Base-by-base conservation (phyloP, 1,140 invertebrate genomes). In the Sweltsa coloradensis region DNA sequence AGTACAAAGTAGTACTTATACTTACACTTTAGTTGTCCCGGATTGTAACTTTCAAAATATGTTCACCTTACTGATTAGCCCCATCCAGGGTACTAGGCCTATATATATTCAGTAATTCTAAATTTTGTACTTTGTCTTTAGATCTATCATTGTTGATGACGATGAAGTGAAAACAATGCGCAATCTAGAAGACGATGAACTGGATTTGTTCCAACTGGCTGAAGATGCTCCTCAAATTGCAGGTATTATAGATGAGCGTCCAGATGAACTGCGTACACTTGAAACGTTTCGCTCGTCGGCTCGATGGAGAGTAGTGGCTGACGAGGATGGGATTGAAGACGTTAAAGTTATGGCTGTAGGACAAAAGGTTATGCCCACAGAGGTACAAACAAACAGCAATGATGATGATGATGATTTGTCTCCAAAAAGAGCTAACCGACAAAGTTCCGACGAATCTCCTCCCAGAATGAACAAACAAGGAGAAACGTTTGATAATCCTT, bases 101-200 rank as follows among this genome's bases (percentile, higher is more conserved):
- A n/a, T n/a, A n/a, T n/a, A n/a, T n/a, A n/a, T n/a, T n/a, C n/a
- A n/a, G n/a, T n/a, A n/a, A n/a, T n/a, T n/a, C n/a, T n/a, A n/a
- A n/a, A n/a, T n/a, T n/a, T n/a, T n/a, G n/a, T n/a, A n/a, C n/a
- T n/a, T n/a, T n/a, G n/a, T n/a, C n/a, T n/a, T n/a, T n/a, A n/a
- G n/a, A n/a, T n/a, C n/a, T 67, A 88, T 97, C 51, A 85, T 95
- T 50, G 91, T 95, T 64, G 89, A 94, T 67, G 87, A 93, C 58
- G 61, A 86, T 23, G 81, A 85, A 57, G 52, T 84, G 5, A 69
- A 71, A 6, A 75, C 76, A 39, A 65, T 83, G n/a, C 60, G 71
- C 19, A 62, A 71, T 11, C 57, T 78, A 0, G 72, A 78, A 46
- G 76, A 79, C 51, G 75, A 80, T 49, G 78, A 85, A 53, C 66